A percentile compares a stretch with the other conserved stretches of the same genome.
Conservation (phyloP, 2,888 invertebrate species). For the Girardia tigrina region DNA sequence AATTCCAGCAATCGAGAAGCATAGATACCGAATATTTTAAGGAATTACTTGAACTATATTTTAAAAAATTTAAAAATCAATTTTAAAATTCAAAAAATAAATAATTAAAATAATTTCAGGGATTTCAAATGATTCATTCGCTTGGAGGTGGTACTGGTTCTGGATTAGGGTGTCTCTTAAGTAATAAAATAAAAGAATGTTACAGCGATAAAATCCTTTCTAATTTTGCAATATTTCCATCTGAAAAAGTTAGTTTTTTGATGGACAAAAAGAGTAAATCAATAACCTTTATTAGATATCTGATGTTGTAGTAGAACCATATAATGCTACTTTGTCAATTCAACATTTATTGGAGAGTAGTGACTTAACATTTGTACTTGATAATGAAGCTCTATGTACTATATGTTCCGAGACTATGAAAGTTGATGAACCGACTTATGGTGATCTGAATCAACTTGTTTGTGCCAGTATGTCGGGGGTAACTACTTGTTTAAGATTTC, state of each 20-base stretch:
- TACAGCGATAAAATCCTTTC: constrained; percentile 14
- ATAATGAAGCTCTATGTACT: constrained; percentile 12
- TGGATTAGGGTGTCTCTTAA: constrained; percentile 4
- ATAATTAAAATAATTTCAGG: not conserved
- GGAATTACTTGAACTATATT: too few relatives aligned
- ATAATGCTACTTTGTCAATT: not conserved
- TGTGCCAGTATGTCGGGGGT: constrained; percentile 26
- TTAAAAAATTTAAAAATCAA: too few relatives aligned
- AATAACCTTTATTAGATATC: not conserved
- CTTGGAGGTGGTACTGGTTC: constrained; percentile 30
- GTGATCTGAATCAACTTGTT: constrained; percentile 28
- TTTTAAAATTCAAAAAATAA: too few relatives aligned
- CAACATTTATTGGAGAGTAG: constrained; percentile 1
- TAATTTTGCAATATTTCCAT: constrained; percentile 27
- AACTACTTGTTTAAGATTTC: constrained; percentile 33
- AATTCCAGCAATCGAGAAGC: too few relatives aligned
- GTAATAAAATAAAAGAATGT: not conserved
- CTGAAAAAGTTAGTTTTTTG: constrained; percentile 21
- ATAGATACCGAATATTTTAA: too few relatives aligned
- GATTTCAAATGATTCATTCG: constrained; percentile 26
- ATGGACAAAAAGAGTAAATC: not conserved
- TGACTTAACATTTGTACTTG: not conserved
- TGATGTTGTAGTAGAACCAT: not conserved
- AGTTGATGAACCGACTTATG: not conserved
- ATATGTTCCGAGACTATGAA: constrained; percentile 30